These are phyloP conservation scores for Nemotelus nigrinus DNA, from an alignment of 2,888 invertebrate genomes.

Conservation along the genomic window DNA sequence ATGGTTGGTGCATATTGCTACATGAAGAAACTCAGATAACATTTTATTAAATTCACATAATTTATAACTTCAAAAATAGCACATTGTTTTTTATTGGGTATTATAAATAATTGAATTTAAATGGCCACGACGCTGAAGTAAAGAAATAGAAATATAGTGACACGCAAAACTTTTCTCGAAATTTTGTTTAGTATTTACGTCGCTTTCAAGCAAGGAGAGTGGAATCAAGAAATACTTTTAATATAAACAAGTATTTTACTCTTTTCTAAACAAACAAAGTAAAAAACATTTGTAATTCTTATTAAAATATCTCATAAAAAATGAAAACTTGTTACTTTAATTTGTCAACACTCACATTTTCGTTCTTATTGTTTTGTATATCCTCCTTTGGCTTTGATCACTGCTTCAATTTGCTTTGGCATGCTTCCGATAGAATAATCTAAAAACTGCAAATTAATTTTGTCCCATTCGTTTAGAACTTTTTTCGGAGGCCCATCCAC, in stretches of 20 bases:
- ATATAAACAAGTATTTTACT: neutral
- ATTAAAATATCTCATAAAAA: neutral
- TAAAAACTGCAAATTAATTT: neutral
- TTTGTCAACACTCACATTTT: neutral
- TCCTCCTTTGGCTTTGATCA: neutral
- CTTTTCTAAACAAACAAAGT: neutral
- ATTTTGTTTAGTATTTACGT: neutral
- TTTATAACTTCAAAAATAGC: too few relatives aligned
- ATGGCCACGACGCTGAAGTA: too few relatives aligned
- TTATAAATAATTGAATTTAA: too few relatives aligned
- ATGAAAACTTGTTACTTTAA: too few relatives aligned
- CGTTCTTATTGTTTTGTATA: neutral
- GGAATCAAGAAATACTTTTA: slow-evolving; percentile 1
- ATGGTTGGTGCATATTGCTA: too few relatives aligned
- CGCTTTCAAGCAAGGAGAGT: neutral
- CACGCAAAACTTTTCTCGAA: neutral
- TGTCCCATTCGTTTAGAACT: neutral
- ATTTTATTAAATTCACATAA: too few relatives aligned
- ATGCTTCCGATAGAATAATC: slow-evolving; percentile 5
- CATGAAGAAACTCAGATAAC: too few relatives aligned
- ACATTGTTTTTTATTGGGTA: too few relatives aligned
- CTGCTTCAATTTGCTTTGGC: neutral
- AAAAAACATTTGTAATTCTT: neutral
- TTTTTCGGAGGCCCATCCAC: neutral
- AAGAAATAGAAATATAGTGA: neutral